Conservation (phyloP, 2,113 vertebrate genomes). For the Phasianus colchicus region DNA sequence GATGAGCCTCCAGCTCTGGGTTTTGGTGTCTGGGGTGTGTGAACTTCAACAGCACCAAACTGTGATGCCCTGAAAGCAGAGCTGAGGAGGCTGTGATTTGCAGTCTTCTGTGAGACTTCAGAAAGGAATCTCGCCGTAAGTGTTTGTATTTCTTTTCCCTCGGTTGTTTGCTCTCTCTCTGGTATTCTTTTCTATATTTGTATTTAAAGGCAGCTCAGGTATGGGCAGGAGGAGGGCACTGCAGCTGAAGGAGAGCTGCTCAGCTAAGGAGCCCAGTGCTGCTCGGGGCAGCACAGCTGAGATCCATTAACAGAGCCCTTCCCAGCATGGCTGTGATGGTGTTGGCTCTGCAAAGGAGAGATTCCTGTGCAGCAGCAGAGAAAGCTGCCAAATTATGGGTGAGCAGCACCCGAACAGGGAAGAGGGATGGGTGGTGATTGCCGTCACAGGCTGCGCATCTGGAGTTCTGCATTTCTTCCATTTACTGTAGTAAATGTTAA, state of each 20-base stretch:
- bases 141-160: not conserved
- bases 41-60: accelerated
- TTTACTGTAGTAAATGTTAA: no score
- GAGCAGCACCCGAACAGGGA: not conserved
- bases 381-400: not conserved
- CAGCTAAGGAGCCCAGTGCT: not conserved
- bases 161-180: not conserved
- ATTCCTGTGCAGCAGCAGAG: not conserved
- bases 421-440: not conserved
- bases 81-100: not conserved
- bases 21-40: no score
- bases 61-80: accelerated
- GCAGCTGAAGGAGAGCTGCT: not conserved
- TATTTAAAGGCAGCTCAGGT: not conserved
- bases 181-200: not conserved
- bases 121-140: not conserved
- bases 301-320: not conserved
- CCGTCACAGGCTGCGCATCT: no score
- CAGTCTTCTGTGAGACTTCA: accelerated
- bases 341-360: not conserved
- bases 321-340: not conserved
- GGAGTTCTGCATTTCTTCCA: not conserved
- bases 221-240: not conserved
- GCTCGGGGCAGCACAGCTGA: not conserved
- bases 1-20: not conserved